Percentiles rank a stretch among this genome's conserved stretches.
Evolutionary conservation across 2,797 vertebrate species (phyloP).

Genomic region (Phoxinus dragarum): DNA sequence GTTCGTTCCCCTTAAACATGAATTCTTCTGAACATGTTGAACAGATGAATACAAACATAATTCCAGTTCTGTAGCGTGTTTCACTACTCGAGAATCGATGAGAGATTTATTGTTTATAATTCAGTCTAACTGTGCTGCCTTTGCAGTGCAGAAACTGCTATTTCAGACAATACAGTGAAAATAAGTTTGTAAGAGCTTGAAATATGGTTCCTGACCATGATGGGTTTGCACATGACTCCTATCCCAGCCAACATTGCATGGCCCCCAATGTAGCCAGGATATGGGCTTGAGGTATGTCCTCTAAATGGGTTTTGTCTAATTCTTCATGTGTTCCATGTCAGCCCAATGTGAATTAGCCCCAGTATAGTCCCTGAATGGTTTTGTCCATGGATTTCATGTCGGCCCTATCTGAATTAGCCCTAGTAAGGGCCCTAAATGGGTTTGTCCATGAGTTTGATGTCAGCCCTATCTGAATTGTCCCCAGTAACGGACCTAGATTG

Average conservation of each 20-base stretch:
- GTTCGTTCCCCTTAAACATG: not conserved
- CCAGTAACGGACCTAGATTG: too few relatives aligned
- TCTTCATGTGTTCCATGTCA: not conserved
- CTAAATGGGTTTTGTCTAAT: not conserved
- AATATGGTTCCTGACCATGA: not conserved
- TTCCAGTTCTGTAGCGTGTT: not conserved
- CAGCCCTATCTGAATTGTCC: too few relatives aligned
- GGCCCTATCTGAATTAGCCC: too few relatives aligned
- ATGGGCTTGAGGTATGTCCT: not conserved
- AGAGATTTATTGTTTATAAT: conserved; percentile 10
- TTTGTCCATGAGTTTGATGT: not conserved
- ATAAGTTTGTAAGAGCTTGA: not conserved
- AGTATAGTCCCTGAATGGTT: not conserved
- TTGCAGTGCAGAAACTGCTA: not conserved
- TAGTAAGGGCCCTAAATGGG: too few relatives aligned
- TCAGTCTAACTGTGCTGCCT: not conserved
- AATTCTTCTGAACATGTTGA: not conserved
- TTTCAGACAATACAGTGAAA: conserved; percentile 21
- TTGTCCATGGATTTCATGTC: not conserved
- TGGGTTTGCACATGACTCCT: too few relatives aligned
- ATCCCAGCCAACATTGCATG: too few relatives aligned
- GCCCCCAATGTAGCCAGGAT: too few relatives aligned
- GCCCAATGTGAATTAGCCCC: not conserved
- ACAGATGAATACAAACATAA: not conserved
- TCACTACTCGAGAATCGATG: not conserved